Percentiles rank a stretch among this genome's conserved stretches.
Evolutionary conservation across 1,140 invertebrate species (phyloP).

Genomic region (Ips nitidus): DNA sequence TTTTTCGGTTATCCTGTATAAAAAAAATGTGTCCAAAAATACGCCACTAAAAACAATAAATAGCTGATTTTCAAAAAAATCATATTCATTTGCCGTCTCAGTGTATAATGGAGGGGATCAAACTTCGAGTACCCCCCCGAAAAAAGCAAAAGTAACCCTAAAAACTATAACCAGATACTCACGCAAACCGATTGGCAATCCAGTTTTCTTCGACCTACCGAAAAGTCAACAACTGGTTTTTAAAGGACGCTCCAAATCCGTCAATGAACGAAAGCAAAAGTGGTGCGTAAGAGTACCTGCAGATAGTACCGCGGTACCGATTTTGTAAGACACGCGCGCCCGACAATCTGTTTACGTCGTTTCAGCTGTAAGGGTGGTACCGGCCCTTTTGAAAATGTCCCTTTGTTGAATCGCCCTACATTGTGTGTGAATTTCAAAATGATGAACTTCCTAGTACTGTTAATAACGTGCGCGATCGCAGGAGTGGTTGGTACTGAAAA

Average conservation of each 20-base stretch:
- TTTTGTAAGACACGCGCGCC: not conserved
- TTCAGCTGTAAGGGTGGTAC: too few relatives aligned
- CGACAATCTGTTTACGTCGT: too few relatives aligned
- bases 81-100: too few relatives aligned
- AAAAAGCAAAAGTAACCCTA: not conserved
- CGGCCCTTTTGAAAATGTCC: too few relatives aligned
- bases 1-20: too few relatives aligned
- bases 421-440: not conserved
- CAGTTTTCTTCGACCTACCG: slow-evolving; percentile 27
- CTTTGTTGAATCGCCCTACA: too few relatives aligned
- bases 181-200: slow-evolving; percentile 24
- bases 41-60: too few relatives aligned
- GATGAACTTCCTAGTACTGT: not conserved
- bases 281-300: slow-evolving; percentile 13
- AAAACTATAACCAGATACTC: not conserved
- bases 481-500: not conserved
- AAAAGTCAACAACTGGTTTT: slow-evolving; percentile 18
- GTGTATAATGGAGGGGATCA: too few relatives aligned
- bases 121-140: not conserved
- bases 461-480: not conserved
- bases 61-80: too few relatives aligned
- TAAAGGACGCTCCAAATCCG: slow-evolving; percentile 27
- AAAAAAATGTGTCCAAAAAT: too few relatives aligned
- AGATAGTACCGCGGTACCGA: slow-evolving; percentile 10
- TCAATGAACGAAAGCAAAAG: slow-evolving; percentile 35